Conservation (phyloP, 1,140 invertebrate species). For the Metopolophium dirhodum region DNA sequence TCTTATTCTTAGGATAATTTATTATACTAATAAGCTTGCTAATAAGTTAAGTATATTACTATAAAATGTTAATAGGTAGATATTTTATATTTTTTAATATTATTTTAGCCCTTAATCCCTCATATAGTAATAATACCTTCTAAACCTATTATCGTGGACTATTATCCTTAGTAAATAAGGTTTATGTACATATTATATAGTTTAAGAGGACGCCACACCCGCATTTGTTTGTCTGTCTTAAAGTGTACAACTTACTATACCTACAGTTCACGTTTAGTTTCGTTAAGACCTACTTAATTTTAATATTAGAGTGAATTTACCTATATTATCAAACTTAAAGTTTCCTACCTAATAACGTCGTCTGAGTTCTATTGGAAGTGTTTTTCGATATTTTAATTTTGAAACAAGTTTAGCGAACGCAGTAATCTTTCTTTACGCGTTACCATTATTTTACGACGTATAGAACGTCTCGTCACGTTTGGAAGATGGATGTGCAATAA, state of each 20-base stretch:
- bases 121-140: not conserved
- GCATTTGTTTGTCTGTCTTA: not conserved
- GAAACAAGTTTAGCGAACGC: not conserved
- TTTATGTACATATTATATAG: constrained; percentile 19
- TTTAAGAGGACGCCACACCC: not conserved
- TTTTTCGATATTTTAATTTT: not conserved
- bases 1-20: not conserved
- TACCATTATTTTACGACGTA: not conserved
- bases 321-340: not conserved
- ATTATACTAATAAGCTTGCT: too few relatives aligned
- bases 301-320: not conserved
- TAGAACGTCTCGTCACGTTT: not conserved
- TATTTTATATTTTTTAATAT: not conserved
- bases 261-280: not conserved
- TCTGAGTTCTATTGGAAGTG: not conserved
- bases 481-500: not conserved
- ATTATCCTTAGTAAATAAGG: not conserved
- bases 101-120: not conserved
- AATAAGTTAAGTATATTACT: too few relatives aligned
- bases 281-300: not conserved
- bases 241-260: not conserved
- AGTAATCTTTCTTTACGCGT: not conserved
- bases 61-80: not conserved
- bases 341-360: not conserved
- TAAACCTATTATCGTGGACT: not conserved